Percentiles rank a stretch among this genome's conserved stretches.
Evolutionary conservation across 2,797 vertebrate species (phyloP).

Genomic region (Columba guinea): DNA sequence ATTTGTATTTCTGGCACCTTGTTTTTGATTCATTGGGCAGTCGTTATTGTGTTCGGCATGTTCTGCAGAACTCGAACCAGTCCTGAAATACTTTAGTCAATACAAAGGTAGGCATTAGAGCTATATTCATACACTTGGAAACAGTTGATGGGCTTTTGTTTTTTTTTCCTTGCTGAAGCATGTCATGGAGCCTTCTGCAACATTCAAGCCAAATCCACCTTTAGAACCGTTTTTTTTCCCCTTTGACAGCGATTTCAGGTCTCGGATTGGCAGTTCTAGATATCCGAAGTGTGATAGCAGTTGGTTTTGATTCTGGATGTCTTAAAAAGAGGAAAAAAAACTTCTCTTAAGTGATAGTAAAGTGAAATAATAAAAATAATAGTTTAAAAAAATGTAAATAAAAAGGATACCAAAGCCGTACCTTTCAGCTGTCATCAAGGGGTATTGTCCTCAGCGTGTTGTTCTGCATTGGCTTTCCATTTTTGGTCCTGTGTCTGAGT

Average conservation of each 20-base stretch:
- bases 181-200: not conserved
- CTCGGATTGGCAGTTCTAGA: not conserved
- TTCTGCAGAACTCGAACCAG: not conserved
- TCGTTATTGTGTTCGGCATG: not conserved
- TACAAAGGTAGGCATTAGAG: not conserved
- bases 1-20: not conserved
- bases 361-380: not conserved
- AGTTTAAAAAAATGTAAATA: not conserved
- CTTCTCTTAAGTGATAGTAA: not conserved
- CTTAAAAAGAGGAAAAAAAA: not conserved
- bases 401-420: not conserved
- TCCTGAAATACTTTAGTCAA: not conserved
- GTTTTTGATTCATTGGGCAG: not conserved
- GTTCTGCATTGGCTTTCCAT: not conserved
- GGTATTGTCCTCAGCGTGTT: not conserved
- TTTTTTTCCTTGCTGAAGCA: not conserved
- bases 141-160: not conserved
- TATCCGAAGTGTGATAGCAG: not conserved
- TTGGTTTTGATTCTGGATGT: not conserved
- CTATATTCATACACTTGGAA: not conserved
- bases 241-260: not conserved
- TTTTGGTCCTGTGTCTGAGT: not conserved
- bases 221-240: not conserved
- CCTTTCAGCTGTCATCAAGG: not conserved
- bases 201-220: not conserved